Evolutionary conservation across 2,888 invertebrate genomes (phyloP).

Genomic region (Aleiodes leptofemur): DNA sequence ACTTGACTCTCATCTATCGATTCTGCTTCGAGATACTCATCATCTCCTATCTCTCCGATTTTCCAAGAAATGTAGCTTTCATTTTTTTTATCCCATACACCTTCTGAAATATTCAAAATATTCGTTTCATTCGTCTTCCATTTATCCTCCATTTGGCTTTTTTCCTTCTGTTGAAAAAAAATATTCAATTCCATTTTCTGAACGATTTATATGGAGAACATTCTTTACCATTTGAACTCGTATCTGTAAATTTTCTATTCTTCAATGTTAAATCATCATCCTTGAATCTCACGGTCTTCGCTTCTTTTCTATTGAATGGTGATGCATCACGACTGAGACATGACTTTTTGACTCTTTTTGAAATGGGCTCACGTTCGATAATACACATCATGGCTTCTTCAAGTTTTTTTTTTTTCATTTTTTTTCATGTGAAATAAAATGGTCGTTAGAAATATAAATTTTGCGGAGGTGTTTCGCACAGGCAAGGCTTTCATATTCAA

Average conservation of each 20-base stretch:
- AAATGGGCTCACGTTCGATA: constrained; percentile 60
- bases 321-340: constrained; percentile 52
- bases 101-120: constrained; percentile 23
- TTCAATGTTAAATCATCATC: constrained; percentile 50
- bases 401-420: constrained; percentile 50
- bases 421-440: constrained; percentile 16
- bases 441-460: not conserved
- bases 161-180: not conserved
- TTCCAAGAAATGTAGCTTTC: constrained; percentile 2
- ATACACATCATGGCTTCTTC: constrained; percentile 64
- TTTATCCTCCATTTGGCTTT: not conserved
- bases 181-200: constrained; percentile 5
- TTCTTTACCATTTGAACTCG: constrained; percentile 16
- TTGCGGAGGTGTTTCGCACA: not conserved
- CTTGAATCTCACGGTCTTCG: constrained; percentile 67
- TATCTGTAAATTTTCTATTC: constrained; percentile 34
- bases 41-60: not conserved
- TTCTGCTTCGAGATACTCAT: too few relatives aligned
- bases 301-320: constrained; percentile 55
- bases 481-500: not conserved
- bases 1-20: constrained; percentile 44
- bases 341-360: constrained; percentile 56
- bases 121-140: constrained; percentile 14
- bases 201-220: constrained; percentile 21
- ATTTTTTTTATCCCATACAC: not conserved